phyloP scores from a whole-genome alignment of 2,113 vertebrate genomes.

The Antechinus flavipes region DNA sequence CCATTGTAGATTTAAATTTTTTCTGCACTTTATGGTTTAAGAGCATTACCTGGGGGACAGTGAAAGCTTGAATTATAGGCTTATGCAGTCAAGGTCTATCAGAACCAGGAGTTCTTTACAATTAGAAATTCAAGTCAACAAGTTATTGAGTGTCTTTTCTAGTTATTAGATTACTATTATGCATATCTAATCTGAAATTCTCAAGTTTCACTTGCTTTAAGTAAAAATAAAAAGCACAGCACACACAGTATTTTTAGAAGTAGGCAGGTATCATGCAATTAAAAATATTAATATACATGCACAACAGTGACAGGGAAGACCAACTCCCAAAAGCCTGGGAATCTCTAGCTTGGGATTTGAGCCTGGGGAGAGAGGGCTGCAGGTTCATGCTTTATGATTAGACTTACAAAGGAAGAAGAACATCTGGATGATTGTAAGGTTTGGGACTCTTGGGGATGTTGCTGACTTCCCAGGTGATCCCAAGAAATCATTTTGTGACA shows the following conservation, averaged over 20 bases:
- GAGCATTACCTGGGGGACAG: background rate
- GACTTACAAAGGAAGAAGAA: background rate
- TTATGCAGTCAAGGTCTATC: background rate
- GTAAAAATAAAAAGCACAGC: background rate
- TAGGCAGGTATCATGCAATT: background rate
- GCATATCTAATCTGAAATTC: background rate
- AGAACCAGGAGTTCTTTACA: background rate
- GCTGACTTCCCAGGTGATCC: no score
- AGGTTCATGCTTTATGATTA: background rate
- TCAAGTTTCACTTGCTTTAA: background rate
- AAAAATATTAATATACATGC: background rate
- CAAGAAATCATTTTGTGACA: background rate
- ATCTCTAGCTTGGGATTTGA: background rate
- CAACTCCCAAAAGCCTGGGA: background rate
- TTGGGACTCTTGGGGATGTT: background rate
- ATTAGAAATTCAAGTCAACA: background rate
- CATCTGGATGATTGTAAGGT: background rate
- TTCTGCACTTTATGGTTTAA: background rate
- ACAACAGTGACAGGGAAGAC: rapidly evolving
- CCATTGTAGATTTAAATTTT: background rate
- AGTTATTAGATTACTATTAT: background rate
- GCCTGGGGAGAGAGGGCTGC: background rate
- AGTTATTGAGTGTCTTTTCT: background rate
- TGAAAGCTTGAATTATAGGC: background rate
- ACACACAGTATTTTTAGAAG: background rate